A percentile compares a stretch with the other conserved stretches of the same genome.
Conservation (phyloP, 1,140 invertebrate genomes). For the Sycophaga agraensis region DNA sequence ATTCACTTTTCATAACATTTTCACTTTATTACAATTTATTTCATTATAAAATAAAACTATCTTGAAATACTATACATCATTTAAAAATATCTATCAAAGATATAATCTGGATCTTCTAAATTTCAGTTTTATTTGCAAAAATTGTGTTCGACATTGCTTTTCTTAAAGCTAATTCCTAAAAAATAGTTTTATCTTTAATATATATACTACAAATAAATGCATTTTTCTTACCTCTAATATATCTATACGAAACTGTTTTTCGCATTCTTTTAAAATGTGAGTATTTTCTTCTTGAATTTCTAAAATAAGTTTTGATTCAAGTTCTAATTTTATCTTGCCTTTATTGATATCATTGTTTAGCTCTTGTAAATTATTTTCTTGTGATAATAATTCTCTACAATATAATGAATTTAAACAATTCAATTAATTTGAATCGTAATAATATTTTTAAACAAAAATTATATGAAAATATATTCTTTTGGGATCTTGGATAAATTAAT, state of each 20-base stretch:
- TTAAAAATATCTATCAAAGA: no score
- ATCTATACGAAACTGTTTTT: slow-evolving; percentile 29
- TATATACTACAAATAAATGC: neutral
- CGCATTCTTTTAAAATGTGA: slow-evolving; percentile 12
- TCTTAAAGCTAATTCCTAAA: slow-evolving; percentile 30
- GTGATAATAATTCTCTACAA: slow-evolving; percentile 15
- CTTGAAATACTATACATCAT: no score
- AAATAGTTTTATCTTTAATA: slow-evolving; percentile 1
- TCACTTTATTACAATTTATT: no score
- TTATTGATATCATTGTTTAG: slow-evolving; percentile 24
- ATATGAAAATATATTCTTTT: neutral
- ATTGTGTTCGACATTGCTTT: neutral
- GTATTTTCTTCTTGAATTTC: slow-evolving; percentile 23
- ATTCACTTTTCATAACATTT: no score
- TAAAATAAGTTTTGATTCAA: slow-evolving; percentile 15
- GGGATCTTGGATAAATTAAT: no score
- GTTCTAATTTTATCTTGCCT: slow-evolving; percentile 28
- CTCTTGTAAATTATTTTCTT: slow-evolving; percentile 14
- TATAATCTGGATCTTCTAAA: no score
- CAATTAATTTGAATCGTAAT: neutral
- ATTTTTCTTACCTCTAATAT: slow-evolving; percentile 26
- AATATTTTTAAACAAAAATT: neutral
- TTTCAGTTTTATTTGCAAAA: neutral
- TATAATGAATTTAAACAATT: slow-evolving; percentile 7
- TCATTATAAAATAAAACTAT: no score